Conservation (phyloP, 1,140 invertebrate genomes). For the Rhopalosiphum maidis region DNA sequence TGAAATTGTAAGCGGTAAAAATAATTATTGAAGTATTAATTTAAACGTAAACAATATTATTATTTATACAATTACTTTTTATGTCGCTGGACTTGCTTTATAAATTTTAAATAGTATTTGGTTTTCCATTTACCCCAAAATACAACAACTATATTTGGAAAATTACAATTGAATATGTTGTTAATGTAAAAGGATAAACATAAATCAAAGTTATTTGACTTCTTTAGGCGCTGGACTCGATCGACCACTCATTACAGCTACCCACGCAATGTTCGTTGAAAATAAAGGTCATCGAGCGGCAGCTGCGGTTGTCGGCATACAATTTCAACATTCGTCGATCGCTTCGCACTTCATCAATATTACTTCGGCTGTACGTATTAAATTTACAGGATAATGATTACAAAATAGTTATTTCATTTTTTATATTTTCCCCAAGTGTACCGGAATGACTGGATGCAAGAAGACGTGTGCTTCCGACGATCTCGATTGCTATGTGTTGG, state of each 20-base stretch:
- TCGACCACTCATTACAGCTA: constrained; percentile 80
- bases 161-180: neutral
- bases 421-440: constrained; percentile 69
- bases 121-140: neutral
- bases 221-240: constrained; percentile 61
- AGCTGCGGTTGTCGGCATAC: constrained; percentile 87
- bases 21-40: neutral
- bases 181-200: neutral
- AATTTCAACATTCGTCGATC: constrained; percentile 81
- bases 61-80: neutral
- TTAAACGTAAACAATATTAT: neutral
- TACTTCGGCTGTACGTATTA: constrained; percentile 75
- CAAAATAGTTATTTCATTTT: neutral
- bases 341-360: constrained; percentile 85
- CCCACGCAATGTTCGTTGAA: constrained; percentile 88
- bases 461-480: constrained; percentile 85
- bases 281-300: constrained; percentile 82
- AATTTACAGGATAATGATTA: neutral
- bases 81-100: neutral
- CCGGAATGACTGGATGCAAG: constrained; percentile 71
- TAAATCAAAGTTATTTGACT: neutral
- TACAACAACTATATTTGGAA: neutral
- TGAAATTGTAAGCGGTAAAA: neutral
- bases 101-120: neutral
- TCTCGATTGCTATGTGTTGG: constrained; percentile 89